A percentile compares a stretch with the other conserved stretches of the same genome.
phyloP scores from a whole-genome alignment of 2,888 invertebrate species.

The Heteropelma amictum region DNA sequence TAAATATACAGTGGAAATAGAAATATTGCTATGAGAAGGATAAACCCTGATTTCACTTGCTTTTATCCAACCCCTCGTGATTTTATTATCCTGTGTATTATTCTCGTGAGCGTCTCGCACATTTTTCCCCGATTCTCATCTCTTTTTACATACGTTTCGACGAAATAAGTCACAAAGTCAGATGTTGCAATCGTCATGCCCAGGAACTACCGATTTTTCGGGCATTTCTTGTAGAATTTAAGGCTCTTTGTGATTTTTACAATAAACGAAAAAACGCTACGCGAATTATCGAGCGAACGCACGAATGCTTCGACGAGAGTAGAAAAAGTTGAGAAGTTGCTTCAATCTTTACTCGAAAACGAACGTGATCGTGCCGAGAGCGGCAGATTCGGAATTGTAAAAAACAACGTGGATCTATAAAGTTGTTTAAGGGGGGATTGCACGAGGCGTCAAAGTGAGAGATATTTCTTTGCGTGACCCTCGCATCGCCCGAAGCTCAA shows the following conservation, averaged over 20 bases:
- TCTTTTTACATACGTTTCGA: neutral
- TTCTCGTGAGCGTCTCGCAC: neutral
- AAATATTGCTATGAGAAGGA: constrained; percentile 65
- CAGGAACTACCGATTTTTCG: too few relatives aligned
- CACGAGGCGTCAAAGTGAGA: neutral
- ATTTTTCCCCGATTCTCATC: neutral
- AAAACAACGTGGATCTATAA: neutral
- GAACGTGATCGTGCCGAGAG: neutral
- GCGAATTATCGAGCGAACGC: too few relatives aligned
- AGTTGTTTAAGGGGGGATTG: neutral
- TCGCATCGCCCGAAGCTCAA: constrained; percentile 5
- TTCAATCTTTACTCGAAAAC: neutral
- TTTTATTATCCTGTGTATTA: constrained; percentile 27
- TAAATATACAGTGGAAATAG: constrained; percentile 56
- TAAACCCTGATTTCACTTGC: constrained; percentile 59
- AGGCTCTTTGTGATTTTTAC: too few relatives aligned
- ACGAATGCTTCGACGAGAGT: too few relatives aligned
- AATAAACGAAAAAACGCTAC: too few relatives aligned
- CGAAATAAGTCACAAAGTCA: too few relatives aligned
- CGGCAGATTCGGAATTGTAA: neutral
- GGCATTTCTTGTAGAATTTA: too few relatives aligned
- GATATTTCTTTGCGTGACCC: neutral
- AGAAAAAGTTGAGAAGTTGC: neutral
- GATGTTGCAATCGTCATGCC: too few relatives aligned
- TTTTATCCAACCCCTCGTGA: neutral